Evolutionary conservation across 1,140 invertebrate species (phyloP), one percentile per base, ranked within the genome.

Genomic region (Gonioctena quinquepunctata): DNA sequence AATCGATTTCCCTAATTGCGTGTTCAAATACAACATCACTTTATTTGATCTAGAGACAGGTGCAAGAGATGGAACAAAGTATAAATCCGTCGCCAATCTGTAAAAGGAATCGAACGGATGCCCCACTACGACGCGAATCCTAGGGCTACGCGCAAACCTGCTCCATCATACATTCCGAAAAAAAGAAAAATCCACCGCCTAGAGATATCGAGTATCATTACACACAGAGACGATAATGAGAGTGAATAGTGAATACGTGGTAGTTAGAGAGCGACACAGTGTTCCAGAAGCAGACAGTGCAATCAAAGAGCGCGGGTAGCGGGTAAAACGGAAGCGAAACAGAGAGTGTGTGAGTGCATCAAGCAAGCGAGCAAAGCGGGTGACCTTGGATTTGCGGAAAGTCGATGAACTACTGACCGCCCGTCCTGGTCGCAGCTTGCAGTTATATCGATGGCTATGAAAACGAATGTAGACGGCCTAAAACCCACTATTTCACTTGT

Each of bases 361-460:
- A 18, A 42, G 16, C 60, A 8, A 62, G 21, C 19, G 18, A 21
- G 7, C 60, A 19, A 62, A 62, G 60, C 60, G 33, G 28, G 60
- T 62, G 60, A 62, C 60, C 60, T 62, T 62, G 60, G 26, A 62
- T 62, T 62, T 62, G 60, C 60, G 60, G 60, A 62, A 62, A 62
- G 60, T 62, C 33, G 60, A 62, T 33, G 60, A 62, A 62, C 60
- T 42, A 62, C 23, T 62, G 28, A 62, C 60, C 60, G 60, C 19
- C 60, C 60, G 18, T n/a, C n/a, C n/a, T n/a, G n/a, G n/a, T 23
- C 52, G 52, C 56, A 59, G 56, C 56, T 42, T 42, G 33, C 33
- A 42, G 33, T 42, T 42, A 42, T 70, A 65, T 64, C 28, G 60
- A 42, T 66, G 54, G 63, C 69, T 57, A 66, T 66, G 69, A 61